Evolutionary conservation across 1,140 invertebrate genomes (phyloP), one percentile per base, ranked within the genome.

Genomic region (Trialeurodes vaporariorum): DNA sequence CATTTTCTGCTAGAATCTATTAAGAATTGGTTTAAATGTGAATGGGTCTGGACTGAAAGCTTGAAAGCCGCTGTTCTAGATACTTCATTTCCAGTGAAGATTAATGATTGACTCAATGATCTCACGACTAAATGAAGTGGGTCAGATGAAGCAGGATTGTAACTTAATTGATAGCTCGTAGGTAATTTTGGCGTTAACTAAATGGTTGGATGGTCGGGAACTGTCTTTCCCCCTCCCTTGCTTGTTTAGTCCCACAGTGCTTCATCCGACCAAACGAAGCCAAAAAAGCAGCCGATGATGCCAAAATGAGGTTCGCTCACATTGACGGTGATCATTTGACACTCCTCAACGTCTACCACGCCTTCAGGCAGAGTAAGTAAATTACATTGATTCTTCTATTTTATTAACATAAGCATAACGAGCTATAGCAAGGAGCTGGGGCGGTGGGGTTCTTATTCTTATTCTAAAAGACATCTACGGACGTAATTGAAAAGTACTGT

Each of bases 241-340:
- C 69, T 71, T 66, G 68, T 72, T 67, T 76, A 96, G 98, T 99
- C 80, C 96, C 97, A 75, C 96, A 99, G 86, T 98, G 96, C 82
- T 99, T 99, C 85, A 93, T 99, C 68, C 86, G 98, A 76, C 98
- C 98, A 34, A 96, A 96, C 80, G 97, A 99, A 80, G 91, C 92
- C n/a, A 95, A 97, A 81, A 98, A 98, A 79, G 93, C 94, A 62
- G 96, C 98, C 2, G 98, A 99, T 79, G 96, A 99, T 79, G 92
- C 96, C 70, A 99, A 99, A 84, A 96, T 97, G 90, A 84, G 96
- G 67, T 99, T 99, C 80, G 96, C 97, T 0, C 98, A 99, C 81
- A 97, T 99, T 73, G 97, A 99, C 81, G 98, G 98, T 25, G 98
- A 99, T 81, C 98, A 99, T 79, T 83, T 99, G 69, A 88, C 96